A percentile compares a stretch with the other conserved stretches of the same genome.
Conservation (phyloP, 2,113 vertebrate species). For the Otolemur garnettii region DNA sequence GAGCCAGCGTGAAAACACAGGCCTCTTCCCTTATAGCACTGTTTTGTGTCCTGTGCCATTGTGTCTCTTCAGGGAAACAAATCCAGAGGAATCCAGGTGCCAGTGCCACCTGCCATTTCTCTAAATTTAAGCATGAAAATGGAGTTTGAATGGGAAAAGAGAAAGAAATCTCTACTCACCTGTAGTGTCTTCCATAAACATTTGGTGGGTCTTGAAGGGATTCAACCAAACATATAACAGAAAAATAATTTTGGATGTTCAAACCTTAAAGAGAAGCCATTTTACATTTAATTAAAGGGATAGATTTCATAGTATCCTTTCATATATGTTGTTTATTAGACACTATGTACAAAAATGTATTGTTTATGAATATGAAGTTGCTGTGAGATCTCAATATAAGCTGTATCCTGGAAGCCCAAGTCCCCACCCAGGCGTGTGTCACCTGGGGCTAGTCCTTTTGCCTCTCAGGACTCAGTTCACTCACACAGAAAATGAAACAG, state of each 20-base stretch:
- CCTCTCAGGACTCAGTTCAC: neutral
- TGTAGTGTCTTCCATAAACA: neutral
- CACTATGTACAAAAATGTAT: neutral
- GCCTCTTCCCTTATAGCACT: neutral
- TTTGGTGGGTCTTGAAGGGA: neutral
- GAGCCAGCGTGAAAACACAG: neutral
- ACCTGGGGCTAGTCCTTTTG: neutral
- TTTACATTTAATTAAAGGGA: neutral
- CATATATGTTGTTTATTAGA: neutral
- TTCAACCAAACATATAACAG: neutral
- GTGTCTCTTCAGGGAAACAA: constrained; percentile 27
- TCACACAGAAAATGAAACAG: neutral
- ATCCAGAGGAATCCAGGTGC: neutral
- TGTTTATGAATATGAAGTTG: neutral
- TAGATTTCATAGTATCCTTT: neutral
- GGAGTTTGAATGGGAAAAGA: neutral
- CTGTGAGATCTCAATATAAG: neutral
- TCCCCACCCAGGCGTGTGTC: neutral
- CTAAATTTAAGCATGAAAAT: constrained; percentile 45
- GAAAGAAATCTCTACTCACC: neutral
- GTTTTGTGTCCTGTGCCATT: neutral
- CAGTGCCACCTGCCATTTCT: constrained; percentile 11
- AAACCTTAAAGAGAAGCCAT: neutral
- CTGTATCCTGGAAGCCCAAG: neutral
- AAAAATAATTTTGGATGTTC: neutral